Evolutionary conservation across 1,140 invertebrate species (phyloP).

Genomic region (Aphis craccivora): DNA sequence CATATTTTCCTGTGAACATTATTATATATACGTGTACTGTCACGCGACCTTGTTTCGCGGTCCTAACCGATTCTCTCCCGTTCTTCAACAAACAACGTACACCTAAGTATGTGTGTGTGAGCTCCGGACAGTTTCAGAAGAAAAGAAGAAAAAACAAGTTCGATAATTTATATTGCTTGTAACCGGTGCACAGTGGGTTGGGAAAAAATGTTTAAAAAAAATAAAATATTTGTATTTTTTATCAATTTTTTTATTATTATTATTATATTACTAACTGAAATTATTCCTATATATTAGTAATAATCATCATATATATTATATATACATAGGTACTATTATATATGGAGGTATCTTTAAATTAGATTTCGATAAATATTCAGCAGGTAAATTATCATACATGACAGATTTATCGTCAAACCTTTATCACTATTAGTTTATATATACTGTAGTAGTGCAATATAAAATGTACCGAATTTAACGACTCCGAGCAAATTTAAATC

Average conservation of each 20-base stretch:
- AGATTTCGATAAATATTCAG: slow-evolving; percentile 45
- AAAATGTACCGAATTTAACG: slow-evolving; percentile 1
- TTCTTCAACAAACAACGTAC: slow-evolving; percentile 35
- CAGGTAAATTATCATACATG: slow-evolving; percentile 29
- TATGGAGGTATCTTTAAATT: slow-evolving; percentile 12
- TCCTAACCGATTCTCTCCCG: slow-evolving; percentile 45
- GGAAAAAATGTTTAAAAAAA: slow-evolving; percentile 11
- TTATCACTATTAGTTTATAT: slow-evolving; percentile 41
- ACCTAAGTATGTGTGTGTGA: not conserved
- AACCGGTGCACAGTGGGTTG: slow-evolving; percentile 36
- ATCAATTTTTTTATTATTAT: slow-evolving; percentile 39
- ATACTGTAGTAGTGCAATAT: not conserved
- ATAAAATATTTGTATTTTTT: slow-evolving; percentile 41
- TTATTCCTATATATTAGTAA: not conserved
- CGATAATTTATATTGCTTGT: slow-evolving; percentile 52
- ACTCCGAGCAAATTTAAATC: slow-evolving; percentile 31
- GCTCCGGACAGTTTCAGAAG: not conserved
- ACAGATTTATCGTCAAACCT: slow-evolving; percentile 38
- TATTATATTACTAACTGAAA: slow-evolving; percentile 36
- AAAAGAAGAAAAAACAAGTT: slow-evolving; percentile 49
- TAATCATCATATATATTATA: not conserved
- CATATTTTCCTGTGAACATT: slow-evolving; percentile 42
- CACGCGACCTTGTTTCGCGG: slow-evolving; percentile 55
- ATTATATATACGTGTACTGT: slow-evolving; percentile 35
- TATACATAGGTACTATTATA: not conserved